Conservation (phyloP, 2,113 vertebrate species). For the Trematomus loennbergii region DNA sequence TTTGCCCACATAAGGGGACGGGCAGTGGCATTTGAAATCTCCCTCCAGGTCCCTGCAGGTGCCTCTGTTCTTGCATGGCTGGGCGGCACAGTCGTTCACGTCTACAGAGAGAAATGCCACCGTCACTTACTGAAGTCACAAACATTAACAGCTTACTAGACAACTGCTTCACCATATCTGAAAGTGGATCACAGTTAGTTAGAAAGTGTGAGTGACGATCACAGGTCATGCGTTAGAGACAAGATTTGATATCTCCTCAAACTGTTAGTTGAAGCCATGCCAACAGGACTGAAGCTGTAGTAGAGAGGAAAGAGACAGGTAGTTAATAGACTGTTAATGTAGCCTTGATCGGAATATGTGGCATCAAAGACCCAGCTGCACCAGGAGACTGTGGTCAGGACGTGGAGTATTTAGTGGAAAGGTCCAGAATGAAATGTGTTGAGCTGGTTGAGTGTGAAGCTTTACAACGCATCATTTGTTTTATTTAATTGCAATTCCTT, state of each 20-base stretch:
- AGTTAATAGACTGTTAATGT: conserved; percentile 15
- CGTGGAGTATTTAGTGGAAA: neutral
- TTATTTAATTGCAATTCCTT: conserved; percentile 39
- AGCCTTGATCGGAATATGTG: neutral
- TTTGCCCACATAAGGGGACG: conserved; percentile 89
- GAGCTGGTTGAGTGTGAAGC: neutral
- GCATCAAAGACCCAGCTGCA: conserved; percentile 16
- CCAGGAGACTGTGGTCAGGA: conserved; percentile 2
- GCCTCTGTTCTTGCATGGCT: conserved; percentile 88
- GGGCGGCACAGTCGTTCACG: conserved; percentile 83
- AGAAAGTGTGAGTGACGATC: conserved; percentile 26
- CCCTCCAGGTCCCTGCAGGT: conserved; percentile 83
- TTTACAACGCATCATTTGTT: neutral
- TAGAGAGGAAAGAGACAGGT: conserved; percentile 2
- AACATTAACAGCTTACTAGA: neutral
- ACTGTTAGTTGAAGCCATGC: conserved; percentile 59
- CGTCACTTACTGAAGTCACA: neutral
- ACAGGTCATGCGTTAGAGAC: conserved; percentile 44
- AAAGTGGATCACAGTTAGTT: conserved; percentile 9
- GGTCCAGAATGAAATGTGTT: neutral
- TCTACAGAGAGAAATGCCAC: conserved; percentile 64
- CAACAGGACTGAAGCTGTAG: conserved; percentile 8
- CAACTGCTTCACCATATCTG: conserved; percentile 2
- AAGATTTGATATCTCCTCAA: neutral
- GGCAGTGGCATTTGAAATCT: conserved; percentile 87